A percentile compares a stretch with the other conserved stretches of the same genome.
Evolutionary conservation across 2,888 invertebrate genomes (phyloP).

Genomic region (Eilema depressum): DNA sequence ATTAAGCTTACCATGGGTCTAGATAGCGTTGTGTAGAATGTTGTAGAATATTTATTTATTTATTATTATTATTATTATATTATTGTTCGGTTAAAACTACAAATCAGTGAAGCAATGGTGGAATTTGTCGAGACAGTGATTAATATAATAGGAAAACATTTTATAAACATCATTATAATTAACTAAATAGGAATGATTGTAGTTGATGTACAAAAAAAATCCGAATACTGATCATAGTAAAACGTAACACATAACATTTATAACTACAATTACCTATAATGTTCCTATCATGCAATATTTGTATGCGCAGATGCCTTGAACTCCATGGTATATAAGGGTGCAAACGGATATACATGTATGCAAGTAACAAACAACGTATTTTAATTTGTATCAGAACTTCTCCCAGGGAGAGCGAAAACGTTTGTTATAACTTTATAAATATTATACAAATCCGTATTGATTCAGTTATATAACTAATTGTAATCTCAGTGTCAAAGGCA

Average conservation of each 20-base stretch:
- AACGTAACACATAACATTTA: not conserved
- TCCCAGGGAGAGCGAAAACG: not conserved
- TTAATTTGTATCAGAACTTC: no score
- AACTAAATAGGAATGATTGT: constrained; percentile 11
- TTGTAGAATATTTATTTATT: no score
- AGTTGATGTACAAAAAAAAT: no score
- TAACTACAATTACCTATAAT: not conserved
- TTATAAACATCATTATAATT: not conserved
- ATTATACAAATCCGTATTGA: not conserved
- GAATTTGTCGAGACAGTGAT: not conserved
- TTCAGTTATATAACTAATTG: not conserved
- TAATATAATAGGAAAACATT: not conserved
- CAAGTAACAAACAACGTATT: not conserved
- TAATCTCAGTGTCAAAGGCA: not conserved
- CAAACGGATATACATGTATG: no score
- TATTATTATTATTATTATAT: no score
- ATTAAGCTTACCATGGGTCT: no score
- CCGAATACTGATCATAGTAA: not conserved
- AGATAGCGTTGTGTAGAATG: no score
- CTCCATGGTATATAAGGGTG: not conserved
- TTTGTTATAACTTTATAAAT: not conserved
- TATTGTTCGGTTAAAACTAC: not conserved
- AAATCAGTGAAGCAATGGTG: not conserved
- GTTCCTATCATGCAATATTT: not conserved
- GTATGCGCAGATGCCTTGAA: not conserved